Evolutionary conservation across 2,113 vertebrate genomes (phyloP), one percentile per base, ranked within the genome.

Genomic region (Plestiodon gilberti): DNA sequence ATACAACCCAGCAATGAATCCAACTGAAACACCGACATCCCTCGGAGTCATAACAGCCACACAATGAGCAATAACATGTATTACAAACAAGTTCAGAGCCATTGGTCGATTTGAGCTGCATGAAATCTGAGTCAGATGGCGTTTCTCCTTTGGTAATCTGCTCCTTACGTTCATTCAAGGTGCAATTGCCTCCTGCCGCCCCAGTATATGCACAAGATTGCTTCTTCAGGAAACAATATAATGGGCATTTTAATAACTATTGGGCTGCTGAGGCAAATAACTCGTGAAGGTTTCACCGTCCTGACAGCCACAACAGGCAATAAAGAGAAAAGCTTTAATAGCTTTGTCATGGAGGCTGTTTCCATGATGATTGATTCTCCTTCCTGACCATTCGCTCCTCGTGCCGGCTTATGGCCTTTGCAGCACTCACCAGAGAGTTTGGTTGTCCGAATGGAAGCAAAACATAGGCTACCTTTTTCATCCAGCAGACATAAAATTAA

Each of bases 191-290:
- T 88, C 62, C 85, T 70, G 14, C 71, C 79, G 14, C 79, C 86
- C 82, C 43, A 18, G 3, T 7, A 14, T 15, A 28, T 67, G 83
- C n/a, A 80, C 86, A 55, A 94, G 80, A 93, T 91, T 91, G 81
- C 81, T 93, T 90, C 88, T 90, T 84, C 82, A 90, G 85, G 74
- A 93, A 82, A 81, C 85, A 67, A 40, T 55, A 59, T 80, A 91
- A 92, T 84, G 75, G 85, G 48, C 78, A 78, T 92, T 93, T 94
- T 83, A 94, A 91, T 93, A 78, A 33, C 87, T 83, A 67, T 83
- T 78, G 81, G 85, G 90, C 78, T 89, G 85, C 76, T 74, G 4
- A 85, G 80, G 73, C 78, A 91, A 90, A 93, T 88, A 85, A 87
- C 78, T 85, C 64, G 67, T 0, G 0, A 75, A 89, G 78, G 40